A percentile compares a stretch with the other conserved stretches of the same genome.
Evolutionary conservation across 2,113 vertebrate genomes (phyloP).

Genomic region (Myanophis thanlyinensis): DNA sequence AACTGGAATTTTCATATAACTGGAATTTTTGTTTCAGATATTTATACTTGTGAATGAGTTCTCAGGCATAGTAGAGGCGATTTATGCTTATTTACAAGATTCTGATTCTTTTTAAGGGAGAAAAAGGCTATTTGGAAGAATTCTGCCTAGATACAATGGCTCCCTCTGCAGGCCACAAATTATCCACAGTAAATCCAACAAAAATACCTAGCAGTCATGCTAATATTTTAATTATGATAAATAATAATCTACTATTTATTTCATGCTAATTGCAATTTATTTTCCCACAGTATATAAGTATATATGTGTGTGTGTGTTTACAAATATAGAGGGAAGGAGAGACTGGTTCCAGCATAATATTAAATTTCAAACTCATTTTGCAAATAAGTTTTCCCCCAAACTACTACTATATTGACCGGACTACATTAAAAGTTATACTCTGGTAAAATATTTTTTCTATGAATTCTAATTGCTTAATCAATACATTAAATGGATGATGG

Average conservation of each 20-base stretch:
- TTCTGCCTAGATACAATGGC: slow-evolving; percentile 68
- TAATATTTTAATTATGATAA: slow-evolving; percentile 51
- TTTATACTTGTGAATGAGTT: slow-evolving; percentile 32
- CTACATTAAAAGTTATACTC: slow-evolving; percentile 40
- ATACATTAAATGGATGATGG: background rate
- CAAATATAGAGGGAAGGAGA: background rate
- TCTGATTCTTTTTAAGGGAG: slow-evolving; percentile 26
- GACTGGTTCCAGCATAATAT: slow-evolving; percentile 24
- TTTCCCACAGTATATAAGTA: background rate
- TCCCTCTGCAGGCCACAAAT: slow-evolving; percentile 67
- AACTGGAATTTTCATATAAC: background rate
- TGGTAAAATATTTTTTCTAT: slow-evolving; percentile 33
- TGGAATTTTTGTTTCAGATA: slow-evolving; percentile 33
- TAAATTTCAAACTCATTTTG: slow-evolving; percentile 42
- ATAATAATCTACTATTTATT: slow-evolving; percentile 51
- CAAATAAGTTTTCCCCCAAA: slow-evolving; percentile 21
- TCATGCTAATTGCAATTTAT: slow-evolving; percentile 45
- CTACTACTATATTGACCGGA: slow-evolving; percentile 25
- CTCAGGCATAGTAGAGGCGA: slow-evolving; percentile 32
- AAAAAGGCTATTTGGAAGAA: slow-evolving; percentile 40
- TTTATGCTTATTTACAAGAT: slow-evolving; percentile 45
- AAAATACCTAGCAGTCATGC: slow-evolving; percentile 54
- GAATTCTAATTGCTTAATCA: slow-evolving; percentile 26
- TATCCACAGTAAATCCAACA: slow-evolving; percentile 36
- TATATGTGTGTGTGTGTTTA: background rate